Conservation (phyloP, 2,797 vertebrate genomes). For the Buceros bicornis region DNA sequence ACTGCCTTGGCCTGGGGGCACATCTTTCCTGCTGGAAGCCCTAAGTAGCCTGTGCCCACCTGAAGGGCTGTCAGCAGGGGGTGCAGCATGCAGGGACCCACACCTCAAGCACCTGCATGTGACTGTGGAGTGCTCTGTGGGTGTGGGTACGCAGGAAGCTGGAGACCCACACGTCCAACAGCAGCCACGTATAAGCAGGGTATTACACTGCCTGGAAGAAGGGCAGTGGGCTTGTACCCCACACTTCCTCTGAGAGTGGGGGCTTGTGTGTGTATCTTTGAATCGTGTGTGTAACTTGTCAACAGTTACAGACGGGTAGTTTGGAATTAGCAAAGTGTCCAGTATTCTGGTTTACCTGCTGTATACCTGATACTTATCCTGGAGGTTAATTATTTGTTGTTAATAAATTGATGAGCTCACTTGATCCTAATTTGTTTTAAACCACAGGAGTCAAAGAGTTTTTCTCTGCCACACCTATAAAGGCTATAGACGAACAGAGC, state of each 20-base stretch:
- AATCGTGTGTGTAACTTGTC: background rate
- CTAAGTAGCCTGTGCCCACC: background rate
- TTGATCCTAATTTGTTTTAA: background rate
- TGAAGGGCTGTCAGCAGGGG: background rate
- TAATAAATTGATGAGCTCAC: background rate
- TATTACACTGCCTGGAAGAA: background rate
- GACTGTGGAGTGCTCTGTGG: background rate
- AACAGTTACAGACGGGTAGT: background rate
- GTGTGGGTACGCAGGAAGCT: background rate
- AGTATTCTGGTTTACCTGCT: background rate
- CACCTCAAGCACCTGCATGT: rapidly evolving
- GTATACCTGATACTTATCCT: background rate
- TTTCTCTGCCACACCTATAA: background rate
- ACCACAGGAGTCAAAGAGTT: background rate
- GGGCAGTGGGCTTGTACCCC: background rate
- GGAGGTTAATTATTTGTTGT: background rate
- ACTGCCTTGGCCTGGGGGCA: background rate
- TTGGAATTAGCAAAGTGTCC: too few relatives aligned
- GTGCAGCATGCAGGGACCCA: background rate
- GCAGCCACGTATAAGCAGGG: background rate
- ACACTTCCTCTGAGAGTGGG: background rate
- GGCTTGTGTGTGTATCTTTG: background rate
- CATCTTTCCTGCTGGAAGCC: background rate
- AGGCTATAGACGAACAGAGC: background rate
- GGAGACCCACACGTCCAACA: background rate